Evolutionary conservation across 1,140 invertebrate genomes (phyloP).

Genomic region (Aculops lycopersici): DNA sequence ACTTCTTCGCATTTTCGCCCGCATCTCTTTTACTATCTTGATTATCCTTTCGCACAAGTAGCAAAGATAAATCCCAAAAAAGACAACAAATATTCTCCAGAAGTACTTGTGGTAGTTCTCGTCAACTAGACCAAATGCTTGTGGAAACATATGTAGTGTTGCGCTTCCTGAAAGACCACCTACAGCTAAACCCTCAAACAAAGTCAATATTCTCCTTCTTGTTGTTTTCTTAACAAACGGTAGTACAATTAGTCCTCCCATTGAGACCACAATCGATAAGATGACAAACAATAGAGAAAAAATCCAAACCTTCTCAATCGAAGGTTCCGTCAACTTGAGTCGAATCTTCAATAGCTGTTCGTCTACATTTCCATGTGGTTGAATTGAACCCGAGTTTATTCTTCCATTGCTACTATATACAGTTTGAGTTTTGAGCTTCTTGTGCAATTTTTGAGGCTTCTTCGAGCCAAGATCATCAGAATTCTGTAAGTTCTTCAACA

Average conservation of each 20-base stretch:
- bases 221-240: conserved; percentile 7
- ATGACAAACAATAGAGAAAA: conserved; percentile 9
- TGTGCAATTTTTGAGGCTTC: too few relatives aligned
- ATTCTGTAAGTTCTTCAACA: neutral
- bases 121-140: conserved; percentile 9
- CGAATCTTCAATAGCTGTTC: neutral
- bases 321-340: conserved; percentile 7
- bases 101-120: conserved; percentile 8
- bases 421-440: neutral
- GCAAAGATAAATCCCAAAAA: conserved; percentile 9
- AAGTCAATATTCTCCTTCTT: conserved; percentile 7
- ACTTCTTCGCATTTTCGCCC: too few relatives aligned
- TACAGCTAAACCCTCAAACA: conserved; percentile 9
- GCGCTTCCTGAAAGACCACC: conserved; percentile 8
- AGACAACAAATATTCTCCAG: conserved; percentile 8
- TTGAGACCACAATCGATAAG: conserved; percentile 8
- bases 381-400: neutral
- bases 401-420: too few relatives aligned
- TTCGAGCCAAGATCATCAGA: too few relatives aligned
- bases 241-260: conserved; percentile 9
- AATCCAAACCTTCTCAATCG: conserved; percentile 7
- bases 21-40: conserved; percentile 3
- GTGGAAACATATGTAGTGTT: conserved; percentile 9
- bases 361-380: neutral
- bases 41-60: conserved; percentile 7